Evolutionary conservation across 2,113 vertebrate genomes (phyloP).

Genomic region (Callorhinus ursinus): DNA sequence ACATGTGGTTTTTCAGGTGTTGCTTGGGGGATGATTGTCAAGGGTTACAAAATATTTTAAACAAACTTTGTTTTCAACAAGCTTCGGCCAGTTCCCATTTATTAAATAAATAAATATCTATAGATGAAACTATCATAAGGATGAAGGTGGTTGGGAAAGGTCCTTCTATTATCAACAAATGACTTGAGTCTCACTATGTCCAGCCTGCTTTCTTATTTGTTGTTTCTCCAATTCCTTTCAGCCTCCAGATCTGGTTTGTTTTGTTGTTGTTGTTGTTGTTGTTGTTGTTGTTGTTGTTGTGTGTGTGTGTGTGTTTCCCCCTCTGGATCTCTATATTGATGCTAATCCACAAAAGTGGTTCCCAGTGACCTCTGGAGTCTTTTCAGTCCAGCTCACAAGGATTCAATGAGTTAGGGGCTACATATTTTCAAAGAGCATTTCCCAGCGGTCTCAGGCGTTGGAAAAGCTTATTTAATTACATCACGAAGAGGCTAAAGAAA

Average conservation of each 20-base stretch:
- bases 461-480: constrained; percentile 40
- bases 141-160: background rate
- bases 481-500: constrained; percentile 19
- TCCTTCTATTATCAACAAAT: background rate
- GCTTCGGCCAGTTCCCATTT: background rate
- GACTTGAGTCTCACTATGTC: background rate
- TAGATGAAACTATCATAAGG: background rate
- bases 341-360: background rate
- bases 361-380: background rate
- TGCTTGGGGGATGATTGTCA: background rate
- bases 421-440: background rate
- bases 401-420: background rate
- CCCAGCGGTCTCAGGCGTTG: background rate
- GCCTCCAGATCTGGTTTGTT: background rate
- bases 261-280: background rate
- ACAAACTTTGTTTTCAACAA: background rate
- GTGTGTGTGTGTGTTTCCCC: background rate
- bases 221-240: background rate
- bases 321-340: background rate
- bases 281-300: background rate
- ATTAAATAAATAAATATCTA: background rate
- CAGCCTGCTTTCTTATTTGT: background rate
- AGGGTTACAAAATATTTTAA: constrained; percentile 10
- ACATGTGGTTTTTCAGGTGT: background rate
- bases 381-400: background rate